Base-by-base conservation (phyloP, 2,797 vertebrate genomes). In the Hemibagrus guttatus region DNA sequence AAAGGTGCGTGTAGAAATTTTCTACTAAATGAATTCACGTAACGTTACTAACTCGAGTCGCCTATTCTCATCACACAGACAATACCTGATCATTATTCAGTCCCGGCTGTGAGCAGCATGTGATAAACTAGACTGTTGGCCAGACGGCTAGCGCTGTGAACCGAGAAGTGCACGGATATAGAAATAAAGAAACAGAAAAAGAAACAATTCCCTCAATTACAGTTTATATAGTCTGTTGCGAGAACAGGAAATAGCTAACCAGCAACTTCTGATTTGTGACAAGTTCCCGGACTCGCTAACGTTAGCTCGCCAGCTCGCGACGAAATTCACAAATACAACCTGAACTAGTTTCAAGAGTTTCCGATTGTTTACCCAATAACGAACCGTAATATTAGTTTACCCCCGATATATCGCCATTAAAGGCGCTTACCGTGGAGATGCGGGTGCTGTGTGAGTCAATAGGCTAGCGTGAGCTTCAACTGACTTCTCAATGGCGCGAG, bases 401-500 rank as follows among this genome's bases (percentile, higher is more conserved):
- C 28, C 26, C 17, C 0, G 5, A 1, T 0, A 16, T 52, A 21
- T 52, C 6, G 8, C 12, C 21, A 11, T 83, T 28, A 59, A 26
- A 74, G 88, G 61, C 85, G 28, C 96, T 95, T 95, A 96, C 96
- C 95, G 91, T 94, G 85, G 59, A 85, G 76, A 84, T 78, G 84
- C 84, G 61, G n/a, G n/a, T 87, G 42, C 76, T 59, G 54, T 12
- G 82, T 6, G 72, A 74, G 78, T 85, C 82, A 21, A 72, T 83
- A 71, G 42, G 58, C 71, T 87, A 64, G 42, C 87, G 80, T 13
- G 63, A 84, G 88, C 87, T 82, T 88, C 76, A 54, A 83, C 84
- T 68, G 82, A 89, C 89, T 89, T 87, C 17, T 89, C 83, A 93
- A 94, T 91, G 90, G 92, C 88, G 35, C 21, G 46, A 61, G 69